Evolutionary conservation across 2,797 vertebrate species (phyloP).

Genomic region (Podarcis lilfordi): DNA sequence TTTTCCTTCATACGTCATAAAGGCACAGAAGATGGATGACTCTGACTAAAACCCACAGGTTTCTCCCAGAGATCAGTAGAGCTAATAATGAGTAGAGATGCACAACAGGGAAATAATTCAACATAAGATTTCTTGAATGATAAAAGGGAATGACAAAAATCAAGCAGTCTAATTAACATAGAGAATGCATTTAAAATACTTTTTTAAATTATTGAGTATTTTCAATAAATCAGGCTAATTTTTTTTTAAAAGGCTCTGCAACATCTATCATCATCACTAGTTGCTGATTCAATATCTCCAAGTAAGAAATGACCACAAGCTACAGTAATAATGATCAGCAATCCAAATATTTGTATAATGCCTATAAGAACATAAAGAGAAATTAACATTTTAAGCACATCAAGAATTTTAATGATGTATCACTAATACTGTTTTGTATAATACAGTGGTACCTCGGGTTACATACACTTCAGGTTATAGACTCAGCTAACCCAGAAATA

Average conservation of each 20-base stretch:
- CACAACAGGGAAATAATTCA: conserved; percentile 13
- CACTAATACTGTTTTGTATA: neutral
- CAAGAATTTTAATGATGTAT: conserved; percentile 10
- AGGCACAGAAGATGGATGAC: neutral
- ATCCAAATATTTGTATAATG: neutral
- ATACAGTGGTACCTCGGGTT: neutral
- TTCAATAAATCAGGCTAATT: conserved; percentile 26
- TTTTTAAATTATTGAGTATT: conserved; percentile 22
- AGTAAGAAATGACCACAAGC: neutral
- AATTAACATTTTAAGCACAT: conserved; percentile 21
- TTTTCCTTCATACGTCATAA: conserved; percentile 6
- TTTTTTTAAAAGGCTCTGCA: accelerated
- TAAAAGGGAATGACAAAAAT: conserved; percentile 43
- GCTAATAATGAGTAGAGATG: conserved; percentile 15
- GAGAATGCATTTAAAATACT: conserved; percentile 50
- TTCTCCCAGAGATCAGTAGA: neutral
- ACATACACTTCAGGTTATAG: too few relatives aligned
- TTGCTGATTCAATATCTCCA: conserved; percentile 6
- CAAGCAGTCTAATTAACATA: conserved; percentile 40
- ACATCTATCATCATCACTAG: conserved; percentile 33
- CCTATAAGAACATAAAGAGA: conserved; percentile 2
- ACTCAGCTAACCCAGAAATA: too few relatives aligned
- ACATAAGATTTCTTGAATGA: conserved; percentile 27
- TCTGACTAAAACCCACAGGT: neutral
- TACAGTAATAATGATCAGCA: conserved; percentile 22